A percentile compares a stretch with the other conserved stretches of the same genome.
These are phyloP conservation scores for Pogonognathellus flavescens DNA, from an alignment of 1,140 invertebrate genomes.

Conservation along the genomic window DNA sequence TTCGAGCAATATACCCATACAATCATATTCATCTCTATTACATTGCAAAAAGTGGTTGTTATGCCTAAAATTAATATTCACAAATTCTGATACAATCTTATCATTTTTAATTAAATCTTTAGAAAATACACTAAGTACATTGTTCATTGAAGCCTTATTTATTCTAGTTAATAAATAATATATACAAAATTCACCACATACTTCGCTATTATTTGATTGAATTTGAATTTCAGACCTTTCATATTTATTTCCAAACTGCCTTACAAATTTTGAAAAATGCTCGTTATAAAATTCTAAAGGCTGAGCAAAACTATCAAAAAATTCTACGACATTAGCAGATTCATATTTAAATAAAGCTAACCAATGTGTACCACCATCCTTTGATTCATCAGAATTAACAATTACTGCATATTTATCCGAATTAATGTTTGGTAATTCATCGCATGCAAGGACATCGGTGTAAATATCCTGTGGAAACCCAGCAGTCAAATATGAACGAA, in stretches of 20 bases:
- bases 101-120: background rate
- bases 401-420: background rate
- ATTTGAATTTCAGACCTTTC: background rate
- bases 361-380: background rate
- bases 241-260: background rate
- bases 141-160: background rate
- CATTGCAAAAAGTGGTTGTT: background rate
- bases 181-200: background rate
- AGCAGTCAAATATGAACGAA: background rate
- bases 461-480: background rate
- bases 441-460: background rate
- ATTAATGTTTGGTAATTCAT: background rate
- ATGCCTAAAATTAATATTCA: background rate
- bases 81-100: background rate
- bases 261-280: background rate
- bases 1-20: no score
- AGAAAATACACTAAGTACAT: background rate
- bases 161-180: background rate
- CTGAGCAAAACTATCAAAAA: background rate
- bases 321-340: background rate
- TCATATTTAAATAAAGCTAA: background rate
- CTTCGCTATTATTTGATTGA: background rate
- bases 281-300: background rate
- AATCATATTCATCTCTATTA: background rate
- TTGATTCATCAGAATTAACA: background rate